Percentiles rank a stretch among this genome's conserved stretches.
Conservation (phyloP, 2,888 invertebrate species). For the Lasius platythorax region DNA sequence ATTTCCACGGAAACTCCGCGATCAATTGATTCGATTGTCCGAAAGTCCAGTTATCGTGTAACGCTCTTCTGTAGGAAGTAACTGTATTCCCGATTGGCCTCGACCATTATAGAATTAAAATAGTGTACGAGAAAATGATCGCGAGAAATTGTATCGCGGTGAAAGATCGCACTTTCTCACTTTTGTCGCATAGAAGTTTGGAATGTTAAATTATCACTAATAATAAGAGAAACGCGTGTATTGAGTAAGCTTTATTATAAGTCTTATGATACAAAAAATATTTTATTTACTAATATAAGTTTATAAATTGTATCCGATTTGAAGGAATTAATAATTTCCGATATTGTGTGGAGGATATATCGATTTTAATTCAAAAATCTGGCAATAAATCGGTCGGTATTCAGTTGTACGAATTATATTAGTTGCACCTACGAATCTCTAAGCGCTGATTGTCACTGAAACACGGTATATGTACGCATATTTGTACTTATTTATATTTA, state of each 20-base stretch:
- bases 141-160: constrained; percentile 11
- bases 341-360: neutral
- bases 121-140: constrained; percentile 7
- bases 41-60: constrained; percentile 33
- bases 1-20: constrained; percentile 59
- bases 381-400: neutral
- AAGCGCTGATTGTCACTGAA: constrained; percentile 14
- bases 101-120: constrained; percentile 13
- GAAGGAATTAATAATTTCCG: neutral
- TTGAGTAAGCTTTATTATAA: neutral
- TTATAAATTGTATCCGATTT: neutral
- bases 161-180: constrained; percentile 19
- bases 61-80: neutral
- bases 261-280: neutral
- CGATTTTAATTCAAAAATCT: neutral
- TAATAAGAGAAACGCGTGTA: neutral
- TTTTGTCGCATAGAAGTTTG: neutral
- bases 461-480: constrained; percentile 19
- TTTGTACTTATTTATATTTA: constrained; percentile 64
- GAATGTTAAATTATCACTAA: neutral
- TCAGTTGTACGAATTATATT: neutral
- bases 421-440: neutral
- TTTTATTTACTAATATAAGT: constrained; percentile 1
- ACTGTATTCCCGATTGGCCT: constrained; percentile 29
- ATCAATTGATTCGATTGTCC: constrained; percentile 61